phyloP scores from a whole-genome alignment of 2,888 invertebrate genomes.

The Diplolepis rosae region DNA sequence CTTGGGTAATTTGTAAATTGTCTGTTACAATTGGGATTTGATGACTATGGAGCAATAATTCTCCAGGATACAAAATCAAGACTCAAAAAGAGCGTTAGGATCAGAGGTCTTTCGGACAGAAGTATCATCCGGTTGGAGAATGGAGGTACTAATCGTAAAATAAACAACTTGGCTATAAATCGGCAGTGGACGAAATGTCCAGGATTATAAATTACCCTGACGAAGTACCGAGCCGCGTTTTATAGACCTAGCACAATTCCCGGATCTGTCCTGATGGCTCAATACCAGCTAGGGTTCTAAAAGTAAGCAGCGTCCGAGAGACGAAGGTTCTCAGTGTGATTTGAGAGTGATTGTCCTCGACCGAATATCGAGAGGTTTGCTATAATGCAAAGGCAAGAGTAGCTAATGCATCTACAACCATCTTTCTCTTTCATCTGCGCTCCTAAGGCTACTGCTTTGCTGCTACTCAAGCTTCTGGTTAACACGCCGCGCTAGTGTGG shows the following conservation, averaged over 20 bases:
- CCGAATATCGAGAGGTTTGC: conserved; percentile 1
- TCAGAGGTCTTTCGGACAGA: neutral
- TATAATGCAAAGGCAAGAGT: conserved; percentile 14
- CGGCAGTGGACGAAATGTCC: conserved; percentile 61
- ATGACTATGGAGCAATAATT: neutral
- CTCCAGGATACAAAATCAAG: neutral
- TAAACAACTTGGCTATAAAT: conserved; percentile 49
- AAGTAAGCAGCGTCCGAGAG: neutral
- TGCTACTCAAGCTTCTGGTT: conserved; percentile 27
- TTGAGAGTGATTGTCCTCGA: conserved; percentile 14
- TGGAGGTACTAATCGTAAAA: conserved; percentile 47
- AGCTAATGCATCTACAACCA: conserved; percentile 15
- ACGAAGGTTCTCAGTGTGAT: conserved; percentile 12
- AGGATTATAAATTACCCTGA: conserved; percentile 66
- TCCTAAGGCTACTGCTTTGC: conserved; percentile 10
- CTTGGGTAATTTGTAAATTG: neutral
- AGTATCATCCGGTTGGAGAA: neutral
- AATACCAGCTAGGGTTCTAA: conserved; percentile 33
- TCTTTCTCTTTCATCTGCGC: conserved; percentile 25
- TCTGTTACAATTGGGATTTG: neutral
- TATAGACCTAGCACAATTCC: conserved; percentile 51
- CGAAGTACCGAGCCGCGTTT: conserved; percentile 50
- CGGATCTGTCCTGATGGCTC: conserved; percentile 48
- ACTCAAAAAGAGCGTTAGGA: neutral
- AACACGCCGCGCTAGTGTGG: conserved; percentile 21